A percentile compares a stretch with the other conserved stretches of the same genome.
These are phyloP conservation scores for Caenorhabditis sp. DNA, from an alignment of 2,888 invertebrate species.

Conservation along the genomic window DNA sequence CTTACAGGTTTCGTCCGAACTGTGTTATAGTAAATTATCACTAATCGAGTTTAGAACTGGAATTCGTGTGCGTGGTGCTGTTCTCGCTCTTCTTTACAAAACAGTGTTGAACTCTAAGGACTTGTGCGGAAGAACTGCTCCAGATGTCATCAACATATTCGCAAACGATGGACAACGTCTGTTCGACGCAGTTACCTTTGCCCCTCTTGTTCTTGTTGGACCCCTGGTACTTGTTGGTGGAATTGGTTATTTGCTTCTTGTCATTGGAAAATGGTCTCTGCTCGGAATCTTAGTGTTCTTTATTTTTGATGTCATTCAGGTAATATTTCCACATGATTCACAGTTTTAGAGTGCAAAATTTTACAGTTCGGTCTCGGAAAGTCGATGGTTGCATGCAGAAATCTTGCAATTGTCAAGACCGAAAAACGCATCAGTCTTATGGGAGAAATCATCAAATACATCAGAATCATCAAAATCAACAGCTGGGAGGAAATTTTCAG, in stretches of 20 bases:
- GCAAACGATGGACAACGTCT: slow-evolving; percentile 81
- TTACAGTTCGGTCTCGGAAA: slow-evolving; percentile 76
- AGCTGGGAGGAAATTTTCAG: slow-evolving; percentile 84
- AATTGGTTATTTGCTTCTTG: slow-evolving; percentile 79
- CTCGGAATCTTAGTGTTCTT: slow-evolving; percentile 80
- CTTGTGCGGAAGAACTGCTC: slow-evolving; percentile 46
- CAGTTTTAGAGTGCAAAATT: too few species aligned
- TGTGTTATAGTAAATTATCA: neutral
- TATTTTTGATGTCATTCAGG: slow-evolving; percentile 80
- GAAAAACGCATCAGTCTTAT: slow-evolving; percentile 79
- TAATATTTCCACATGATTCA: slow-evolving; percentile 32
- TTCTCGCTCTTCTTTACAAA: slow-evolving; percentile 80
- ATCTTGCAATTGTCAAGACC: slow-evolving; percentile 75
- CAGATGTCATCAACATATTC: slow-evolving; percentile 79
- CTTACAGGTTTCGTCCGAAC: slow-evolving; percentile 70
- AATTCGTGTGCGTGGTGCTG: slow-evolving; percentile 80
- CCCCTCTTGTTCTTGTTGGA: slow-evolving; percentile 80
- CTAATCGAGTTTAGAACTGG: slow-evolving; percentile 74
- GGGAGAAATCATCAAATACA: slow-evolving; percentile 83
- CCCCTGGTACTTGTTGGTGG: slow-evolving; percentile 80
- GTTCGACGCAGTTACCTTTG: slow-evolving; percentile 80
- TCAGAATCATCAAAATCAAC: slow-evolving; percentile 84
- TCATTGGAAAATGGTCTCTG: slow-evolving; percentile 80
- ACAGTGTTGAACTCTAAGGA: slow-evolving; percentile 48
- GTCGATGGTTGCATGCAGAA: slow-evolving; percentile 76